Evolutionary conservation across 2,797 vertebrate species (phyloP).

Genomic region (Tachyglossus aculeatus): DNA sequence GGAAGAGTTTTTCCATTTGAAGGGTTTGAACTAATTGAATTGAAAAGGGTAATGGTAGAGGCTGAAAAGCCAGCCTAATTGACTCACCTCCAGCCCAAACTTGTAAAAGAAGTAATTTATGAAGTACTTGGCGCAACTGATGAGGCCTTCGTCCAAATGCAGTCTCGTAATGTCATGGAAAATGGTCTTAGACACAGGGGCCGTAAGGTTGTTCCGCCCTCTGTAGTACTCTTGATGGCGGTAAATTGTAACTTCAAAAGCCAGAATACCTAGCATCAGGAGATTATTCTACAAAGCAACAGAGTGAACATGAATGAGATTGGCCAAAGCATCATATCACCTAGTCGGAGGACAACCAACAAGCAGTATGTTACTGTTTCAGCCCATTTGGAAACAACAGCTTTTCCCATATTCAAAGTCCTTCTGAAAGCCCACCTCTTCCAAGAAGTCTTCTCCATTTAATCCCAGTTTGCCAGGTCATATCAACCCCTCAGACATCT

Average conservation of each 20-base stretch:
- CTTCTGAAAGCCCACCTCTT: too few relatives aligned
- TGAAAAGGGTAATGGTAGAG: too few relatives aligned
- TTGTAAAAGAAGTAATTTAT: slow-evolving; percentile 99
- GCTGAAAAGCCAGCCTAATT: too few relatives aligned
- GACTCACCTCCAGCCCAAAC: slow-evolving; percentile 92
- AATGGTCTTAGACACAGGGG: slow-evolving; percentile 91
- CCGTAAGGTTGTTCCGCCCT: slow-evolving; percentile 87
- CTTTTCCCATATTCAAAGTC: too few relatives aligned
- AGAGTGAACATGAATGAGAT: background rate
- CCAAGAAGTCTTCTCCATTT: too few relatives aligned
- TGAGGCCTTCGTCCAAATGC: slow-evolving; percentile 91
- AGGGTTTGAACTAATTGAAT: too few relatives aligned
- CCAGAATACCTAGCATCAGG: slow-evolving; percentile 91
- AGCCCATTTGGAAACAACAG: too few relatives aligned
- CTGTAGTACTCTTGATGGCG: slow-evolving; percentile 94
- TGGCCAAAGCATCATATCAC: background rate
- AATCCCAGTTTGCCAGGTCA: too few relatives aligned
- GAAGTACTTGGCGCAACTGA: slow-evolving; percentile 94
- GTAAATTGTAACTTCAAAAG: slow-evolving; percentile 95
- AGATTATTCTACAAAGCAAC: slow-evolving; percentile 85
- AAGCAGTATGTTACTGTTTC: too few relatives aligned
- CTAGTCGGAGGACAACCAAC: background rate
- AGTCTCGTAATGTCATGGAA: slow-evolving; percentile 94
- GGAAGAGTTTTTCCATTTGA: too few relatives aligned
- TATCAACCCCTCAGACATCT: too few relatives aligned